These are phyloP conservation scores for Pseudopleuronectes americanus DNA, from an alignment of 2,797 vertebrate species.

Conservation along the genomic window DNA sequence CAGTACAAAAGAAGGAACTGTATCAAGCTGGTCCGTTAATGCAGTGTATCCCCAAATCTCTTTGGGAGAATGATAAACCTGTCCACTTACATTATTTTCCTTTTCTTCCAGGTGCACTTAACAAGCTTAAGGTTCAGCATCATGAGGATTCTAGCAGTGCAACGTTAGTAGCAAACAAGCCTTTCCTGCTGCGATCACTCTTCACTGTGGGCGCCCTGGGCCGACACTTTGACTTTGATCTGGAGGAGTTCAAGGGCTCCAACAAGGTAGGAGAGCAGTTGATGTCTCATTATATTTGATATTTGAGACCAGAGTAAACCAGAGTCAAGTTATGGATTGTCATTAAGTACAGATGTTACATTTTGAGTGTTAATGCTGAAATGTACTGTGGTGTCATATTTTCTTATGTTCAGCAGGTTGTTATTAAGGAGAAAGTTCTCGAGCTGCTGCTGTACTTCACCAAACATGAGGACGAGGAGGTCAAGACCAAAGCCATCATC, in stretches of 20 bases:
- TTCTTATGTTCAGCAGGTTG: constrained; percentile 86
- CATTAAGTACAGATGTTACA: not conserved
- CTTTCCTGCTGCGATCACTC: constrained; percentile 94
- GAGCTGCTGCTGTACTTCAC: constrained; percentile 97
- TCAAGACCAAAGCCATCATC: constrained; percentile 97
- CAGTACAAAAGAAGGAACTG: not conserved
- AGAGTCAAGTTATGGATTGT: not conserved
- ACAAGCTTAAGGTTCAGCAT: constrained; percentile 94
- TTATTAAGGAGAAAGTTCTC: constrained; percentile 98
- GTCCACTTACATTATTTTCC: not conserved
- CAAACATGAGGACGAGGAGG: constrained; percentile 96
- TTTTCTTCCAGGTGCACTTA: constrained; percentile 88
- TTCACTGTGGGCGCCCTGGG: constrained; percentile 97
- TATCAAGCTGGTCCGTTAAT: not conserved
- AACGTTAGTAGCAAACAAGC: constrained; percentile 92
- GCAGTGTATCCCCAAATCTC: not conserved
- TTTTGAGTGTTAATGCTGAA: not conserved
- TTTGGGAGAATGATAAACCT: not conserved
- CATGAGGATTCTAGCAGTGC: constrained; percentile 94
- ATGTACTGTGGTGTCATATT: not conserved
- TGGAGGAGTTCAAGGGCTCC: constrained; percentile 95
- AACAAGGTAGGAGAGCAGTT: constrained; percentile 86
- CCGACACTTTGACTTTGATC: constrained; percentile 97
- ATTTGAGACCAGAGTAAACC: constrained; percentile 4
- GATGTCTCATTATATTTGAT: not conserved